Conservation (phyloP, 2,113 vertebrate species). For the Xyliphius kryptos region DNA sequence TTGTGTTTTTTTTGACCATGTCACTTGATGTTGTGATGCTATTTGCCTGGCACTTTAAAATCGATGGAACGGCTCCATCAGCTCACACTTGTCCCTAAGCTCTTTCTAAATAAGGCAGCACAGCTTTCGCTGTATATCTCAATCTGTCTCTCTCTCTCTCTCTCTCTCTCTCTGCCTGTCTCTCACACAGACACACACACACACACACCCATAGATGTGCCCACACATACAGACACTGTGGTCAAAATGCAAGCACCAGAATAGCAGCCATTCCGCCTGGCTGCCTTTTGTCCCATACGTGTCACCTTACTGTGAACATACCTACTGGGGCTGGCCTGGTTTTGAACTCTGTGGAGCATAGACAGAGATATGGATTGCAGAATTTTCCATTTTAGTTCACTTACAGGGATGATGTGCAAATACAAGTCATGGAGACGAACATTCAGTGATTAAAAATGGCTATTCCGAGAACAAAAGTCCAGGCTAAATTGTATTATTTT, state of each 20-base stretch:
- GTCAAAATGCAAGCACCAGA: conserved; percentile 47
- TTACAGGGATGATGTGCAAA: conserved; percentile 3
- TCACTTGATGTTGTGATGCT: conserved; percentile 5
- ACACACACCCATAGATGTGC: too few species aligned
- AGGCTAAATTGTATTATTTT: too few species aligned
- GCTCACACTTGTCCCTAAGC: conserved; percentile 15
- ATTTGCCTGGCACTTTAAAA: conserved; percentile 13
- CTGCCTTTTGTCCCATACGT: conserved; percentile 28
- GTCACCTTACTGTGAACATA: conserved; percentile 49
- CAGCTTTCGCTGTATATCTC: not conserved
- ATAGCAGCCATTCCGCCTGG: conserved; percentile 46
- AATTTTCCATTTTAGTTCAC: not conserved
- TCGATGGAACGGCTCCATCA: conserved; percentile 29
- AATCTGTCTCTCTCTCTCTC: too few species aligned
- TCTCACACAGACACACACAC: not conserved
- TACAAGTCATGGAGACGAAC: conserved; percentile 1
- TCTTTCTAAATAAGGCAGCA: conserved; percentile 17
- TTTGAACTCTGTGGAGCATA: not conserved
- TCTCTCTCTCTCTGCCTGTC: too few species aligned
- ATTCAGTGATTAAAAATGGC: too few species aligned
- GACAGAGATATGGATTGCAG: not conserved
- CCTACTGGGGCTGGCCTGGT: conserved; percentile 10
- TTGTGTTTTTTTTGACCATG: too few species aligned
- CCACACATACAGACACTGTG: not conserved
- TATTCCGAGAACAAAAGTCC: too few species aligned